A percentile compares a stretch with the other conserved stretches of the same genome.
Conservation (phyloP, 2,113 vertebrate genomes). For the Sapajus apella region DNA sequence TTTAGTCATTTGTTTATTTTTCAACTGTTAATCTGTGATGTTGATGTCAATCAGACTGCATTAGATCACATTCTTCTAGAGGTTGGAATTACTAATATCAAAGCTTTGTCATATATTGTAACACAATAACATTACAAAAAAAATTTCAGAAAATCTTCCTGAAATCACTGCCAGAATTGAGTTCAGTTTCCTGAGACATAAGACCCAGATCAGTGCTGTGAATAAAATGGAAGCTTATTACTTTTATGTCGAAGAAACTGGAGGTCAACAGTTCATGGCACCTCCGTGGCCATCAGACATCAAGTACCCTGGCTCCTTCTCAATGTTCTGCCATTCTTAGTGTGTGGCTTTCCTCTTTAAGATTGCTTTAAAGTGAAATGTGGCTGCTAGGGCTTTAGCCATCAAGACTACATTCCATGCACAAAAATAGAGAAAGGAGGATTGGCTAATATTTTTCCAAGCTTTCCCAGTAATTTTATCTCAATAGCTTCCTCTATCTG, state of each 20-base stretch:
- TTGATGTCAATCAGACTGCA: not conserved
- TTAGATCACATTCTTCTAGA: not conserved
- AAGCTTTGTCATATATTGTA: not conserved
- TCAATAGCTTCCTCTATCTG: not conserved
- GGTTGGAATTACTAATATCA: not conserved
- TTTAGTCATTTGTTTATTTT: not conserved
- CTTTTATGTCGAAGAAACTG: not conserved
- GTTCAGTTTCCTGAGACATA: not conserved
- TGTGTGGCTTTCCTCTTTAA: not conserved
- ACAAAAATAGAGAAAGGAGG: not conserved
- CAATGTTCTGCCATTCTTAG: not conserved
- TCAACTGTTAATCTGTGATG: not conserved
- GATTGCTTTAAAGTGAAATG: not conserved
- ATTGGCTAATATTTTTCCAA: not conserved
- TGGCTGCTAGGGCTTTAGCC: not conserved
- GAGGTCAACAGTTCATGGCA: not conserved
- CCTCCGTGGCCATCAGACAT: not conserved
- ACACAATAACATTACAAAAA: not conserved
- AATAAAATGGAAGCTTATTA: not conserved
- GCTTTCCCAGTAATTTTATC: not conserved
- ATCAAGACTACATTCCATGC: not conserved
- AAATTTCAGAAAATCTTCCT: constrained; percentile 7
- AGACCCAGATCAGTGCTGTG: not conserved
- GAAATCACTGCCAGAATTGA: not conserved
- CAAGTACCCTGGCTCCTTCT: not conserved